Evolutionary conservation across 2,113 vertebrate species (phyloP), one percentile per base, ranked within the genome.

Genomic region (Lichenostomus cassidix): DNA sequence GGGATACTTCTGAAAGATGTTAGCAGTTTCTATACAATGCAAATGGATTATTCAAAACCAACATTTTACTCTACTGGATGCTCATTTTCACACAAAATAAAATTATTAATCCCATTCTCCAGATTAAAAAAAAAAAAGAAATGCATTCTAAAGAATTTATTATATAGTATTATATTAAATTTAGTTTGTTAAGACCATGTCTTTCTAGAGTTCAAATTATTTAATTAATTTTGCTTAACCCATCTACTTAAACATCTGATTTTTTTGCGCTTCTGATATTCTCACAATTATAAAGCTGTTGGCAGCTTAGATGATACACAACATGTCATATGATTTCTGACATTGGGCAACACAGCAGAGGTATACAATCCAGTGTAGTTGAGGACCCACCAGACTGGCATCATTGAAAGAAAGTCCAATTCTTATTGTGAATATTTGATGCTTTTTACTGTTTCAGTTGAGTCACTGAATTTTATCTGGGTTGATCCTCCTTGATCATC

Each of bases 381-480:
- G 29, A 70, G 22, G 21, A 12, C 9, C 15, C 12, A 59, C 23
- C 29, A 52, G 37, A 29, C 28, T 78, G 44, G 55, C 23, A 64
- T 24, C 49, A 47, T 23, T 64, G 27, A 9, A 65, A 65, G 31
- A 42, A 86, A 52, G 4, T 53, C 5, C 0, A 0, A n/a, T 60
- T 78, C 22, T 42, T 68, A 28, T 7, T 56, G 12, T 31, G 29
- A 78, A 42, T 55, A 64, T 71, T 84, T 71, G 5, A 42, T 64
- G 9, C 4, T 60, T 94, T 88, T 62, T 62, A 11, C 17, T 55
- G 15, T 62, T 88, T 63, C 46, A 35, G 1, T 23, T 1, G 2
- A 76, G 9, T 55, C 20, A 86, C 13, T 77, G 47, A 79, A 60
- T 84, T 86, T 71, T 60, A 7, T 42, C 35, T 75, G 27, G 3